Evolutionary conservation across 1,140 invertebrate species (phyloP), one percentile per base, ranked within the genome.

Genomic region (Eupristina koningsbergeri): DNA sequence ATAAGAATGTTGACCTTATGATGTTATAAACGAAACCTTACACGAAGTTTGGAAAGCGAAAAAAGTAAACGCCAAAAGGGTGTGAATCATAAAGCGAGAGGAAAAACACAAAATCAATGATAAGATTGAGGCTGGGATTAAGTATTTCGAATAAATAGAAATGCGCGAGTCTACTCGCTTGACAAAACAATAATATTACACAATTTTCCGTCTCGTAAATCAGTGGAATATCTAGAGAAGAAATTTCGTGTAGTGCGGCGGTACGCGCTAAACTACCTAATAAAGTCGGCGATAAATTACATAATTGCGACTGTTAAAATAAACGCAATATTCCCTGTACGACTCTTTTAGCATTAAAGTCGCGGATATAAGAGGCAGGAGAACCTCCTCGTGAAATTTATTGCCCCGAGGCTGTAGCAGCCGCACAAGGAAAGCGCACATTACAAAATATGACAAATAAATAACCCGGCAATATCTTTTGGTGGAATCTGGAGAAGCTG

Each of bases 261-360:
- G 63, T 78, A 39, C 61, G 58, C 74, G 76, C 58, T 79, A 83
- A 83, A 80, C 71, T 73, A 69, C 83, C 79, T 81, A 81, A 85
- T 85, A 85, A 85, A 84, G 83, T 76, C 83, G 78, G 76, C 83
- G 83, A 84, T 84, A 84, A 84, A 85, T 81, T 81, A 85, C 79
- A 77, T 81, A 85, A 85, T 85, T 81, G 78, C 79, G 84, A 85
- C 84, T 85, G 79, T 81, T 85, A 81, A 80, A 81, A 85, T 85
- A 81, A 81, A 77, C 31, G 79, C 84, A 77, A 81, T 85, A 81
- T 78, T 85, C 79, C 50, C 50, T 58, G 73, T 85, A 85, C 64
- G 84, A 77, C 79, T 81, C 84, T 85, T 81, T 85, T 81, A 85
- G 74, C 76, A 80, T 80, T 84, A 84, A 84, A 84, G 83, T 80